phyloP scores from a whole-genome alignment of 2,797 vertebrate species.

The Silurus lanzhouensis region DNA sequence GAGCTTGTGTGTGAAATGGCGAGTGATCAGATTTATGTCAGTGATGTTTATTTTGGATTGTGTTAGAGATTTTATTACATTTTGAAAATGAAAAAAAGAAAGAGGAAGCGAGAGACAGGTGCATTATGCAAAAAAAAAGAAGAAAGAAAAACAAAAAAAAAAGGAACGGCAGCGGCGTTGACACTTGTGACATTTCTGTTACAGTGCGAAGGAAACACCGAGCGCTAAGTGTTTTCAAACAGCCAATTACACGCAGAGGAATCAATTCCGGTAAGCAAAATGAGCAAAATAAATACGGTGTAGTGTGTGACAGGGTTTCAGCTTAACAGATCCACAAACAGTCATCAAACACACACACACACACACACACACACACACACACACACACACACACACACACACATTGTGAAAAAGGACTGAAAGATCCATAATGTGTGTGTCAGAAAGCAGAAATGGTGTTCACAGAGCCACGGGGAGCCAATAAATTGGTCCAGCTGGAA shows the following conservation, averaged over 20 bases:
- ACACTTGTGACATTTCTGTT: slow-evolving; percentile 5
- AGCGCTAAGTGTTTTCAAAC: slow-evolving; percentile 14
- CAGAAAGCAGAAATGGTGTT: slow-evolving; percentile 14
- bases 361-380: slow-evolving; percentile 7
- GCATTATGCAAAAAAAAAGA: not conserved
- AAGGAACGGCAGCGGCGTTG: not conserved
- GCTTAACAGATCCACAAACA: slow-evolving; percentile 20
- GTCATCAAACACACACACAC: not conserved
- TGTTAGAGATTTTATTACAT: not conserved
- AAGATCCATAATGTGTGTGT: slow-evolving; percentile 7
- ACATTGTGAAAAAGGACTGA: not conserved
- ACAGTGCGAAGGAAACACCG: not conserved
- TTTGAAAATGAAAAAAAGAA: not conserved
- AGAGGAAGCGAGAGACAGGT: not conserved
- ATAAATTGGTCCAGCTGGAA: slow-evolving; percentile 34
- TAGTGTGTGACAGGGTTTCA: slow-evolving; percentile 9
- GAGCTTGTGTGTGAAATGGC: not conserved
- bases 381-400: not conserved
- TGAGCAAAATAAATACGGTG: not conserved
- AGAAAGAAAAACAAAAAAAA: not conserved
- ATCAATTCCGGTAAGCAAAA: slow-evolving; percentile 4
- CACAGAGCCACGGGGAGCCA: not conserved
- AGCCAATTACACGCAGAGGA: slow-evolving; percentile 3
- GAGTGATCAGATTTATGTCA: not conserved
- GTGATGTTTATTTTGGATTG: not conserved